These are phyloP conservation scores for Pseudochromis fuscus DNA, from an alignment of 2,797 vertebrate genomes.

Conservation along the genomic window DNA sequence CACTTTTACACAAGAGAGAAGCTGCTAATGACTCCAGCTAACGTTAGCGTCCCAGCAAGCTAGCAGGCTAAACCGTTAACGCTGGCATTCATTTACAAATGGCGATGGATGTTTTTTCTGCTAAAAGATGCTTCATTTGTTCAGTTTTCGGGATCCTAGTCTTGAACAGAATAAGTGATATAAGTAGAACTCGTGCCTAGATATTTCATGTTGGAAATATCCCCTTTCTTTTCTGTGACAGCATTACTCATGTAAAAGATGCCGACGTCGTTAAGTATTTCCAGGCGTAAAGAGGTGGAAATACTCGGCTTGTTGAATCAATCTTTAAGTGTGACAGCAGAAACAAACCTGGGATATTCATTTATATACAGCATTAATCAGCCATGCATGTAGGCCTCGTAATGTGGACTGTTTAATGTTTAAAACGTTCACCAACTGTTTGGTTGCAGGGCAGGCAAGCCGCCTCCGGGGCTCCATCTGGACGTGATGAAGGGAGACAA, in stretches of 20 bases:
- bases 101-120: background rate
- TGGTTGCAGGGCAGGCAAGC: slow-evolving; percentile 93
- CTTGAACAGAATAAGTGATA: fast-evolving
- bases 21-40: slow-evolving; percentile 25
- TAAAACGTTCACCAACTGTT: background rate
- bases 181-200: fast-evolving
- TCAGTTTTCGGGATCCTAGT: background rate
- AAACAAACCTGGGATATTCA: fast-evolving
- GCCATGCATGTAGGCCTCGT: background rate
- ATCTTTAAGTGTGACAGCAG: background rate
- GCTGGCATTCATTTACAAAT: slow-evolving; percentile 23
- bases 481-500: slow-evolving; percentile 99
- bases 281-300: background rate
- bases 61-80: slow-evolving; percentile 53
- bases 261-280: slow-evolving; percentile 2
- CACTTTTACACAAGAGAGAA: background rate
- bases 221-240: background rate
- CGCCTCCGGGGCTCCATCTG: slow-evolving; percentile 96
- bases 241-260: background rate
- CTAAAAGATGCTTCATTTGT: background rate
- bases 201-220: background rate
- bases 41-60: slow-evolving; percentile 53
- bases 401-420: background rate
- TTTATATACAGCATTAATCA: background rate
- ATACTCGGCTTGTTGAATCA: background rate